phyloP scores from a whole-genome alignment of 2,888 invertebrate species.

The Thereva unica region DNA sequence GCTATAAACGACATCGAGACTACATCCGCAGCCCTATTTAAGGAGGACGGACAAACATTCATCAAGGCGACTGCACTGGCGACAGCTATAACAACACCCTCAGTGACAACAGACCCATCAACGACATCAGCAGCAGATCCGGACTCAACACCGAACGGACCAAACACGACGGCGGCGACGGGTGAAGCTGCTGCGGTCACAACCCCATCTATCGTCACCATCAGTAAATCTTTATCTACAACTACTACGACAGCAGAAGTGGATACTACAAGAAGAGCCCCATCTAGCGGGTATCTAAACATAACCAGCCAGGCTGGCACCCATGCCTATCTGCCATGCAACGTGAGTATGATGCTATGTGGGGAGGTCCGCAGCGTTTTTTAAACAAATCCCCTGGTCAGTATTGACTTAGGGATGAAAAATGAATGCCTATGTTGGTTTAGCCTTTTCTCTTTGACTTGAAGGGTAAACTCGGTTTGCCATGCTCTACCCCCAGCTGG shows the following conservation, averaged over 20 bases:
- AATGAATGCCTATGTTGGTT: constrained; percentile 29
- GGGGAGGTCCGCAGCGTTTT: constrained; percentile 13
- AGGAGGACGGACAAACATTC: constrained; percentile 35
- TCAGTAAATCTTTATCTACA: constrained; percentile 18
- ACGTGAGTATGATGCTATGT: constrained; percentile 60
- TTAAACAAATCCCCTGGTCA: constrained; percentile 21
- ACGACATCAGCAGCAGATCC: constrained; percentile 18
- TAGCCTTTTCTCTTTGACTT: constrained; percentile 19
- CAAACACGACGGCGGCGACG: constrained; percentile 47
- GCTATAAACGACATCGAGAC: constrained; percentile 34
- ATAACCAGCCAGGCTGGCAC: constrained; percentile 40
- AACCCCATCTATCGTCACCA: constrained; percentile 6
- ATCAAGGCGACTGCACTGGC: constrained; percentile 33
- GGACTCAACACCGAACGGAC: not conserved
- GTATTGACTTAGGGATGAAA: constrained; percentile 30
- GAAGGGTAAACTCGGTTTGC: not conserved
- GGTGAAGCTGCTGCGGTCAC: constrained; percentile 42
- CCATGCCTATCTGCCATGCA: constrained; percentile 89
- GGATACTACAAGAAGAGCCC: not conserved
- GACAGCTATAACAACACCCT: constrained; percentile 23
- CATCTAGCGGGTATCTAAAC: constrained; percentile 34
- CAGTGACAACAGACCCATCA: constrained; percentile 36
- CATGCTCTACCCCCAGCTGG: too few relatives aligned
- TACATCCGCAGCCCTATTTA: constrained; percentile 35
- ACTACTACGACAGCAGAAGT: not conserved